phyloP scores from a whole-genome alignment of 2,797 vertebrate genomes.

The Artibeus lituratus region DNA sequence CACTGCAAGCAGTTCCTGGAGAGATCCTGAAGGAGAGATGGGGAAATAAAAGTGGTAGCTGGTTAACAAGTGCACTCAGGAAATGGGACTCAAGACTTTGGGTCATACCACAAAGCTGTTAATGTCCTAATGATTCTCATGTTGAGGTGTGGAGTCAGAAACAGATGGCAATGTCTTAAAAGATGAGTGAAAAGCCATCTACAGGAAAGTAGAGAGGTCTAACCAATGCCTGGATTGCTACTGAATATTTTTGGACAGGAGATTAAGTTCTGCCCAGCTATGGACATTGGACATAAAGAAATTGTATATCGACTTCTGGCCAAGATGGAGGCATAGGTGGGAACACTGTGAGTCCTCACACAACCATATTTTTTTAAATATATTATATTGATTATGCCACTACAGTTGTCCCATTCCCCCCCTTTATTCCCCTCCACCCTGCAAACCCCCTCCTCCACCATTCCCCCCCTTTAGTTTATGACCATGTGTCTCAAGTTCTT shows the following conservation, averaged over 20 bases:
- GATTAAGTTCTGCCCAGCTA: background rate
- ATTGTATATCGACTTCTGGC: background rate
- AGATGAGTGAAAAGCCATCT: background rate
- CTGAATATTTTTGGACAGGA: constrained; percentile 10
- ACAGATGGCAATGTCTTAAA: background rate
- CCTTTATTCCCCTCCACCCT: no score
- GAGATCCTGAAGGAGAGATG: background rate
- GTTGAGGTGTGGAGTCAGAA: background rate
- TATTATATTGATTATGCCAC: no score
- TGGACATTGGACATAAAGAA: background rate
- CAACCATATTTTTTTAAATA: no score
- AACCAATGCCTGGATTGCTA: background rate
- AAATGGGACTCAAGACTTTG: background rate
- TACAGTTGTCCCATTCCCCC: no score
- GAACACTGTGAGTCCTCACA: no score
- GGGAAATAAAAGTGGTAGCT: background rate
- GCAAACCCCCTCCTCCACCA: no score
- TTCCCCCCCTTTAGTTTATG: no score
- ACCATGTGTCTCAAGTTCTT: no score
- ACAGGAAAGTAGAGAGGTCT: background rate
- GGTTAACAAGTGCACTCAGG: background rate
- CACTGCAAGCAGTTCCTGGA: background rate
- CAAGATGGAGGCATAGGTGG: no score
- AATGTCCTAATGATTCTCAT: background rate
- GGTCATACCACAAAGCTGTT: background rate